A percentile compares a stretch with the other conserved stretches of the same genome.
These are phyloP conservation scores for Aphelenchoides avenae DNA, from an alignment of 1,140 invertebrate species.

Conservation along the genomic window DNA sequence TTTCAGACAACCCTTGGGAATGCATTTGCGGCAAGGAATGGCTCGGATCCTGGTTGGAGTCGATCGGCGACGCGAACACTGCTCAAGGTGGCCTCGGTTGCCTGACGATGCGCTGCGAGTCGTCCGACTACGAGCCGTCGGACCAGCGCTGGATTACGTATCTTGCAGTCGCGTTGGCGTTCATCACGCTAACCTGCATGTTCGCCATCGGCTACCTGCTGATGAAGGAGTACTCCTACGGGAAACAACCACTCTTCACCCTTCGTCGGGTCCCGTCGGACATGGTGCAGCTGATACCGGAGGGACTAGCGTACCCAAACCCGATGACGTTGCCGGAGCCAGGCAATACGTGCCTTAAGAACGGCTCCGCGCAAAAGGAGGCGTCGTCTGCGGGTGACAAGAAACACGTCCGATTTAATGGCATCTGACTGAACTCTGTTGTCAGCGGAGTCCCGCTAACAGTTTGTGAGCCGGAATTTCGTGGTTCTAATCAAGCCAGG, in stretches of 20 bases:
- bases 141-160: conserved; percentile 33
- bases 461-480: too few species aligned
- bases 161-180: conserved; percentile 18
- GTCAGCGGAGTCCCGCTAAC: too few species aligned
- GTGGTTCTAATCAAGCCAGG: too few species aligned
- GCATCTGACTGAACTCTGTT: too few species aligned
- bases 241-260: conserved; percentile 9
- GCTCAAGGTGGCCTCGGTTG: conserved; percentile 39
- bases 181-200: conserved; percentile 23
- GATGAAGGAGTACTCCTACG: neutral
- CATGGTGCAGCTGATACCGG: conserved; percentile 36
- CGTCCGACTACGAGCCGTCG: conserved; percentile 12
- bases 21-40: conserved; percentile 47
- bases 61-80: conserved; percentile 33
- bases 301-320: conserved; percentile 34
- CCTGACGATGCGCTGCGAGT: conserved; percentile 12
- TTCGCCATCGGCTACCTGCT: conserved; percentile 12
- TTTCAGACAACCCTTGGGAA: conserved; percentile 34
- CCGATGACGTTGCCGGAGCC: conserved; percentile 9
- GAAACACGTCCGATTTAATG: conserved; percentile 30
- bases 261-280: conserved; percentile 24
- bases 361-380: too few species aligned
- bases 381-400: too few species aligned
- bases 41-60: conserved; percentile 35
- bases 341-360: conserved; percentile 1